Percentiles rank a stretch among this genome's conserved stretches.
Evolutionary conservation across 2,113 vertebrate species (phyloP).

Genomic region (Colius striatus): DNA sequence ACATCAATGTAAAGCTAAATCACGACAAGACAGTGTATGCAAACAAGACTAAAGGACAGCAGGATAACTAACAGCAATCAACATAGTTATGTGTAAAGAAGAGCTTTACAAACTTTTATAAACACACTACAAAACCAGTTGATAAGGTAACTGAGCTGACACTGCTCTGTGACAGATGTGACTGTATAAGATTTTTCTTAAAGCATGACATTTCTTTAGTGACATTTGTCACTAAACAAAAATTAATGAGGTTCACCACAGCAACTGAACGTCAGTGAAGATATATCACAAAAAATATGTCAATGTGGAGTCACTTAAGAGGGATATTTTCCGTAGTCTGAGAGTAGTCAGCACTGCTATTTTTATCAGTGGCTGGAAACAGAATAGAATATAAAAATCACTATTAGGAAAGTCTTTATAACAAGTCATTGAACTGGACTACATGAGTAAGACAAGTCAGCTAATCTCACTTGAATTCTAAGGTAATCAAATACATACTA

Average conservation of each 20-base stretch:
- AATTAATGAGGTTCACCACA: neutral
- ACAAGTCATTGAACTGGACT: neutral
- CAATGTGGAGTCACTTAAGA: neutral
- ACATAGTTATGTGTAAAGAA: neutral
- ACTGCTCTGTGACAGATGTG: neutral
- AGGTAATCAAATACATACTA: neutral
- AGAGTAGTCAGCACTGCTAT: neutral
- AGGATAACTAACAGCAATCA: neutral
- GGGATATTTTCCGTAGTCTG: neutral
- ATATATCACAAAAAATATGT: neutral
- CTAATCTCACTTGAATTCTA: neutral
- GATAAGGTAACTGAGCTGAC: neutral
- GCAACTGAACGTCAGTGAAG: neutral
- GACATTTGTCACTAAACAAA: neutral
- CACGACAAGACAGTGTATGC: neutral
- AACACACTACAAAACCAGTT: neutral
- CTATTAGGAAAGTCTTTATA: neutral
- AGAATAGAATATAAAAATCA: neutral
- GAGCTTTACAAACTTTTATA: neutral
- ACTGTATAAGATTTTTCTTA: neutral
- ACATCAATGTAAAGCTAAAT: neutral
- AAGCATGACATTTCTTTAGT: neutral
- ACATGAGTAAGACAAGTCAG: neutral
- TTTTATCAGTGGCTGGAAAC: neutral
- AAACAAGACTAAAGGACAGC: neutral